Conservation (phyloP, 2,888 invertebrate species). For the Podotricha telesiphe region DNA sequence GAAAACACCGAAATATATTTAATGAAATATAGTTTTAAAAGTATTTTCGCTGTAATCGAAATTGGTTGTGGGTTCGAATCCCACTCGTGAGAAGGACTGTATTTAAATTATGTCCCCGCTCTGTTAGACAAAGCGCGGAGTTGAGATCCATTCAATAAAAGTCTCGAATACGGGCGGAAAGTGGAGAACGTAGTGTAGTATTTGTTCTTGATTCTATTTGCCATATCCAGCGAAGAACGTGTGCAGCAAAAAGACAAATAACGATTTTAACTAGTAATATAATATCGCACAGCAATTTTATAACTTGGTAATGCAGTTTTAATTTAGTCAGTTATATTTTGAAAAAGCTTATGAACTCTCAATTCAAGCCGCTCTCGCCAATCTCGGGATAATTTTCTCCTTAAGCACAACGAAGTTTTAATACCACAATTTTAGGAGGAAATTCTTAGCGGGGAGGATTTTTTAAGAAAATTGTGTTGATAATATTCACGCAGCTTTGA, state of each 20-base stretch:
- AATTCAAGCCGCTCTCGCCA: constrained; percentile 53
- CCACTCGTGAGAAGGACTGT: no score
- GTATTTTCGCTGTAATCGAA: no score
- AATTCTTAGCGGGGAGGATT: constrained; percentile 45
- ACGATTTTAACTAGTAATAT: neutral
- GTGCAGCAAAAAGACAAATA: no score
- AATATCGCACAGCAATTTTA: neutral
- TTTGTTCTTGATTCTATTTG: no score
- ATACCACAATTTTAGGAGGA: constrained; percentile 57
- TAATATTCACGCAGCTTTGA: constrained; percentile 11
- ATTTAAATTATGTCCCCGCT: neutral
- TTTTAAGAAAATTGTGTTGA: constrained; percentile 34
- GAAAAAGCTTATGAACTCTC: constrained; percentile 49
- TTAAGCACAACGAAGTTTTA: constrained; percentile 64
- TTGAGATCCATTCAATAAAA: neutral
- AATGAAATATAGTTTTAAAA: no score
- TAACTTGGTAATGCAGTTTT: constrained; percentile 44
- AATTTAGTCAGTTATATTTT: constrained; percentile 50
- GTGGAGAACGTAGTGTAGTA: no score
- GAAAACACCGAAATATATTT: no score
- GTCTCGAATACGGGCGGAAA: neutral
- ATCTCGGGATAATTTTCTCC: constrained; percentile 62
- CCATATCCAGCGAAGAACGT: no score
- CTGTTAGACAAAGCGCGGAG: no score
- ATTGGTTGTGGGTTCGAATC: no score